Base-by-base conservation (phyloP, 1,140 invertebrate species). In the Heliconius himera region DNA sequence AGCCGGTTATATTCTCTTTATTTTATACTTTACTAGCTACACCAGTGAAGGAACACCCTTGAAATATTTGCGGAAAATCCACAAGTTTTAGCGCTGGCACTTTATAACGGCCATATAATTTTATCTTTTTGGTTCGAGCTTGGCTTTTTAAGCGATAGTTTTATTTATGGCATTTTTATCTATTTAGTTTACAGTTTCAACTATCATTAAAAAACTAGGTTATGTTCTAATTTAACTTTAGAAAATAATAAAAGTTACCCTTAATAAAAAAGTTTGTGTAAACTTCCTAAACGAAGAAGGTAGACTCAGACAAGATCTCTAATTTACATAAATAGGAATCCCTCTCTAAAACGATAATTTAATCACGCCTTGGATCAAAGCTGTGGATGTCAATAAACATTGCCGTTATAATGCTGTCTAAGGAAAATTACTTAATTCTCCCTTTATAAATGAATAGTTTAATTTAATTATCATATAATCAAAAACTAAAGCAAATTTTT, bases 11-110 rank as follows among this genome's bases (percentile, higher is more conserved):
- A 54, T 54, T 54, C 20, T 60, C 22, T 22, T 38, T 71, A 29
- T 16, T n/a, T 26, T 18, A 38, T 36, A 29, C 8, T 36, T 8
- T n/a, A 20, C 70, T 71, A 33, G 18, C 33, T 71, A 36, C 33
- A 3, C 9, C 20, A 66, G 60, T 70, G 22, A 38, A 76, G 36
- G 36, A 76, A 13, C 6, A 76, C 16, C 72, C 71, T 84, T 80
- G 78, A 83, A 77, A 81, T 81, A 77, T 84, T 80, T 80, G 83
- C 73, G 71, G 73, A 83, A 81, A 82, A 82, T 80, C 77, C 81
- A 82, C 54, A 54, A 78, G 79, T 80, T 81, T 82, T 79, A 81
- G 77, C 70, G 72, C 78, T 20, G 76, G 78, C 78, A 81, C 75
- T 81, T 81, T 82, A 82, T 83, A 80, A 60, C 76, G 70, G 56